These are phyloP conservation scores for Romanogobio albipinnatus DNA, from an alignment of 2,113 vertebrate genomes.

Conservation along the genomic window DNA sequence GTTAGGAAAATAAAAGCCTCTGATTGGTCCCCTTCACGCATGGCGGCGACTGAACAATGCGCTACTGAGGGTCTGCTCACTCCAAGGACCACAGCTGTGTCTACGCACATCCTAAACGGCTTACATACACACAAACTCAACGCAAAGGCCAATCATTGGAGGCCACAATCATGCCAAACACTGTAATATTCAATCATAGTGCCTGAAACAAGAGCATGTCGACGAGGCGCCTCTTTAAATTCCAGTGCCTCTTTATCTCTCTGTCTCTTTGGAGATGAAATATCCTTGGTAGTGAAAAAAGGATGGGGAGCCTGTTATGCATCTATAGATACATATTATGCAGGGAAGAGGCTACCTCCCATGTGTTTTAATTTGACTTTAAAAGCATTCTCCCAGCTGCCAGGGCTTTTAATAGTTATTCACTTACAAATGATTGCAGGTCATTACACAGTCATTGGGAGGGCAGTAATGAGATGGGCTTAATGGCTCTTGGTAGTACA, in stretches of 20 bases:
- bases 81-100: constrained; percentile 30
- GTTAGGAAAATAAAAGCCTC: constrained; percentile 45
- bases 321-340: constrained; percentile 73
- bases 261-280: constrained; percentile 43
- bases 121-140: constrained; percentile 9
- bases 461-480: constrained; percentile 93
- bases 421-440: constrained; percentile 95
- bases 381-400: constrained; percentile 87
- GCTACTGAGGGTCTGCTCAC: constrained; percentile 37
- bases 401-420: constrained; percentile 95
- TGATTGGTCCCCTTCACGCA: constrained; percentile 46
- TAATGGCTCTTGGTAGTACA: constrained; percentile 93
- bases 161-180: constrained; percentile 30
- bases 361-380: constrained; percentile 91
- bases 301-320: constrained; percentile 58
- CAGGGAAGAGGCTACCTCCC: constrained; percentile 77
- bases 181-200: constrained; percentile 31
- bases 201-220: constrained; percentile 37
- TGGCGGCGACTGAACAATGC: constrained; percentile 46
- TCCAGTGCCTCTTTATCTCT: constrained; percentile 25
- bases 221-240: not conserved
- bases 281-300: constrained; percentile 51
- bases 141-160: constrained; percentile 13
- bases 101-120: constrained; percentile 34
- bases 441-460: constrained; percentile 98